These are phyloP conservation scores for Caerostris darwini DNA, from an alignment of 1,140 invertebrate genomes.

Conservation along the genomic window DNA sequence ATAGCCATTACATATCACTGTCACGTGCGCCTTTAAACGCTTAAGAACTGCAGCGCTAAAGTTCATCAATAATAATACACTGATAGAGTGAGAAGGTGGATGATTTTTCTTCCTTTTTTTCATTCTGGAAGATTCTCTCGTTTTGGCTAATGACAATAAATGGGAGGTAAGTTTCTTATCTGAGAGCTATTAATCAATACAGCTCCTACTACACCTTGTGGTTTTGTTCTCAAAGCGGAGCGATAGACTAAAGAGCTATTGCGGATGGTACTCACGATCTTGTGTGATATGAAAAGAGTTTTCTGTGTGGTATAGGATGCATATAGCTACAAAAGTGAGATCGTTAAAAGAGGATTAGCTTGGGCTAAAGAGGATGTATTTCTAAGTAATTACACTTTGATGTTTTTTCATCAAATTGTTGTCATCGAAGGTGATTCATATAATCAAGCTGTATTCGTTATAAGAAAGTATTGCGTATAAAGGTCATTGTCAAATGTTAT, in stretches of 20 bases:
- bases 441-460: not conserved
- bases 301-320: not conserved
- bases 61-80: conserved; percentile 52
- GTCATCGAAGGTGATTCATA: too few relatives aligned
- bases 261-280: not conserved
- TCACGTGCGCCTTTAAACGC: not conserved
- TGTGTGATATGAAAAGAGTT: not conserved
- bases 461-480: not conserved
- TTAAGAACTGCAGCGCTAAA: not conserved
- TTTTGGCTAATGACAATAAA: conserved; percentile 60
- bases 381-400: not conserved
- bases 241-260: not conserved
- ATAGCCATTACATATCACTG: conserved; percentile 37
- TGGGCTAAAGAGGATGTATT: not conserved
- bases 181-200: conserved; percentile 38
- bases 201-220: not conserved
- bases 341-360: conserved; percentile 35
- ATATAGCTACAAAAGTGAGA: not conserved
- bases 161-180: conserved; percentile 36
- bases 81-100: not conserved
- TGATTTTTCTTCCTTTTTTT: not conserved
- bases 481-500: not conserved
- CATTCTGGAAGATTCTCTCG: conserved; percentile 8
- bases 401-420: not conserved
- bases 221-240: conserved; percentile 38